Evolutionary conservation across 2,888 invertebrate species (phyloP).

Genomic region (Drosophila anomalata): DNA sequence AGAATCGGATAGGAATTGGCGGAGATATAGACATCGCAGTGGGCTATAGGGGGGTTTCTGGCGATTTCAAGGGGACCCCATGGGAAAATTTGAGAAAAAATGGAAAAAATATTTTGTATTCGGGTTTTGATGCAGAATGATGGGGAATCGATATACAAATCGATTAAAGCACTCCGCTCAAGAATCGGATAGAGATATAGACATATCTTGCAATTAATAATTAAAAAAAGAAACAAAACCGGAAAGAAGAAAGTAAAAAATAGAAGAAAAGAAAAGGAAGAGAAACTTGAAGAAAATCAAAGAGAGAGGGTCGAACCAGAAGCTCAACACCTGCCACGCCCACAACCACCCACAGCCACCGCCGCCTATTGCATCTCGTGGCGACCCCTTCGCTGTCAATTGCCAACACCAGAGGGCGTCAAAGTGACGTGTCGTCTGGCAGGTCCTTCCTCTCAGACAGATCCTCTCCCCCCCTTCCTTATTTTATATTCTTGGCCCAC

Average conservation of each 20-base stretch:
- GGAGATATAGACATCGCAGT: too few species aligned
- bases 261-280: background rate
- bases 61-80: too few species aligned
- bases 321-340: conserved; percentile 28
- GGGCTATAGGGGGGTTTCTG: too few species aligned
- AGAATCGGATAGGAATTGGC: too few species aligned
- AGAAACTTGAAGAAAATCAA: conserved; percentile 12
- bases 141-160: too few species aligned
- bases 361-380: background rate
- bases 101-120: too few species aligned
- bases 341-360: background rate
- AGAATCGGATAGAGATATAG: too few species aligned
- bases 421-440: conserved; percentile 48
- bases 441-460: conserved; percentile 6
- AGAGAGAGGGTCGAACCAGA: conserved; percentile 9
- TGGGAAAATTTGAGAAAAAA: too few species aligned
- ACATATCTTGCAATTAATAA: background rate
- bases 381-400: conserved; percentile 28
- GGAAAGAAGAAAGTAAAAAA: background rate
- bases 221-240: background rate
- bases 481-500: background rate
- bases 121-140: too few species aligned
- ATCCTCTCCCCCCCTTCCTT: background rate
- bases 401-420: conserved; percentile 40
- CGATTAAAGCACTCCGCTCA: too few species aligned